Evolutionary conservation across 2,797 vertebrate species (phyloP), one percentile per base, ranked within the genome.

Genomic region (Acanthopagrus latus): DNA sequence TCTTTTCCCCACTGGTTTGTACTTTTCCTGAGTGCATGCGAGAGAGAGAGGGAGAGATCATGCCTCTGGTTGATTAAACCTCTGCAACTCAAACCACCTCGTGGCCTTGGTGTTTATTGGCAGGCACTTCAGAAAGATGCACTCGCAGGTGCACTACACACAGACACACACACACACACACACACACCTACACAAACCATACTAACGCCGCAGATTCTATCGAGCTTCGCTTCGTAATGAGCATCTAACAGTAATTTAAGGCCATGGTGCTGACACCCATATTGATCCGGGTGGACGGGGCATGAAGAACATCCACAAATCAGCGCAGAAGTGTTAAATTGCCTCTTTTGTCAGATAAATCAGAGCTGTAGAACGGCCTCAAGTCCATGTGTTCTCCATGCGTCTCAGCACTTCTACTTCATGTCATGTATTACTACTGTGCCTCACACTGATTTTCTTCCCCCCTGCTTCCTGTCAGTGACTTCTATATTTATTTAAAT

Each of bases 271-370:
- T 83, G 92, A 92, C 92, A 89, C 71, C 71, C 70, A 62, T 89
- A 93, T 92, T 91, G 92, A 94, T 94, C 85, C 48, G 55, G 78
- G 85, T 78, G 91, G 89, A 94, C 89, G 81, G 86, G 83, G 88
- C 87, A 86, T 88, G 84, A 92, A 91, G 91, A 93, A 89, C 83
- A 86, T 76, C 74, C 87, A 86, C 91, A 93, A 94, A 94, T 95
- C 90, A 92, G 78, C 3, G 73, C 78, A 82, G 88, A 89, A 68
- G 86, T 88, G 89, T 88, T 91, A 86, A 91, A 93, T 80, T 80
- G 86, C 83, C 80, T 88, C 85, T 79, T 85, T 81, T 67, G 47
- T 85, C 82, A 70, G 83, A 91, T 92, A 89, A 91, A 94, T 94
- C 92, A 79, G 77, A 57, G 7, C 43, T 20, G 69, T 29, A 17